A percentile compares a stretch with the other conserved stretches of the same genome.
These are phyloP conservation scores for Merluccius polli DNA, from an alignment of 2,797 vertebrate species.

Conservation along the genomic window DNA sequence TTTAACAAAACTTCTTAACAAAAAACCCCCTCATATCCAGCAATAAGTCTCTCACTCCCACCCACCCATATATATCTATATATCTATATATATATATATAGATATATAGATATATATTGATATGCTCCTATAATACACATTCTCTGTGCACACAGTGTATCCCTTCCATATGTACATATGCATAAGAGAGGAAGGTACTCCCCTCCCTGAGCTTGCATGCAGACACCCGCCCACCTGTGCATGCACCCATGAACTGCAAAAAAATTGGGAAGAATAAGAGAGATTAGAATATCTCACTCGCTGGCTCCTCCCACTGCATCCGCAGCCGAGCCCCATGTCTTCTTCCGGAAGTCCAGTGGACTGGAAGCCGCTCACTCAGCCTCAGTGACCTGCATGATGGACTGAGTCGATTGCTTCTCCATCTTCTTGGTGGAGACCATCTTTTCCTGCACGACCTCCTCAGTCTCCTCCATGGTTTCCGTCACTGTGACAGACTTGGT, in stretches of 20 bases:
- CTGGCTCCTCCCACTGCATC: conserved; percentile 68
- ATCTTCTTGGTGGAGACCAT: conserved; percentile 85
- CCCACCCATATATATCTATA: conserved; percentile 20
- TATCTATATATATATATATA: conserved; percentile 11
- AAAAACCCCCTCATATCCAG: conserved; percentile 44
- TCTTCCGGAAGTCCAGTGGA: conserved; percentile 3
- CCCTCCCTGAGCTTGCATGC: conserved; percentile 89
- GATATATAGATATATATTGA: conserved; percentile 21
- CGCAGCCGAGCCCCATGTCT: conserved; percentile 81
- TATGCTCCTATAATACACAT: conserved; percentile 41
- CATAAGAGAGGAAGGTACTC: conserved; percentile 70
- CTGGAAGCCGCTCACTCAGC: conserved; percentile 68
- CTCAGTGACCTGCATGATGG: conserved; percentile 86
- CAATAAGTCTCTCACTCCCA: conserved; percentile 41
- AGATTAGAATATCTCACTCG: conserved; percentile 72
- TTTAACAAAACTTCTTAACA: conserved; percentile 54
- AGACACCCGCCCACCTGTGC: conserved; percentile 65
- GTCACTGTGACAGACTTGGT: conserved; percentile 95
- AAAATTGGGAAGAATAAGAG: conserved; percentile 57
- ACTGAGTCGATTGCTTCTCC: conserved; percentile 88
- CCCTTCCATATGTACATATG: conserved; percentile 66
- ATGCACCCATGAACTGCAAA: conserved; percentile 54
- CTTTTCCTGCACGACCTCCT: conserved; percentile 85
- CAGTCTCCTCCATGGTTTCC: conserved; percentile 87
- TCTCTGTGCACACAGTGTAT: conserved; percentile 57